phyloP scores from a whole-genome alignment of 2,113 vertebrate species.

The Chascanopsetta lugubris region DNA sequence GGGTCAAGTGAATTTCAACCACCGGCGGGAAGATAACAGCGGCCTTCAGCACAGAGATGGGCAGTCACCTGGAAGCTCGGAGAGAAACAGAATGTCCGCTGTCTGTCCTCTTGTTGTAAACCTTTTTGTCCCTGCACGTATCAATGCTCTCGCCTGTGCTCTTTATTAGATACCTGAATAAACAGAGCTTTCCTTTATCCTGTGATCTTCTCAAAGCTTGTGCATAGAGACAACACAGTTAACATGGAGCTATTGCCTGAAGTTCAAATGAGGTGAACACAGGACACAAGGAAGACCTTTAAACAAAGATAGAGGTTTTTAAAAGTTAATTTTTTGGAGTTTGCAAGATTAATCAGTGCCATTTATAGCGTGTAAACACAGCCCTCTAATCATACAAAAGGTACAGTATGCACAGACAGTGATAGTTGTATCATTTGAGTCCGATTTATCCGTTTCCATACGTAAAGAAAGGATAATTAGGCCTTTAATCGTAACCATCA shows the following conservation, averaged over 20 bases:
- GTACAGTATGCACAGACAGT: too few relatives aligned
- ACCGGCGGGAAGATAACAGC: conserved; percentile 20
- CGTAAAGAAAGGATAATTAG: neutral
- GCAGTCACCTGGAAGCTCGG: conserved; percentile 25
- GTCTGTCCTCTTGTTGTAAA: neutral
- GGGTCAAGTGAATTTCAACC: conserved; percentile 44
- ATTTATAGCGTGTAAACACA: too few relatives aligned
- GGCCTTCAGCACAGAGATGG: conserved; percentile 36
- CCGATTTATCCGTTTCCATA: neutral
- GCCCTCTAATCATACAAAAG: too few relatives aligned
- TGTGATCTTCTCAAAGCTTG: too few relatives aligned
- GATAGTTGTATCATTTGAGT: neutral
- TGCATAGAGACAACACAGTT: too few relatives aligned
- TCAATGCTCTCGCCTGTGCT: neutral
- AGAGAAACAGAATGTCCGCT: conserved; percentile 35
- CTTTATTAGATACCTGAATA: neutral
- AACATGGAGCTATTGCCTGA: too few relatives aligned
- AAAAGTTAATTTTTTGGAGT: too few relatives aligned
- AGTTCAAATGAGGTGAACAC: too few relatives aligned
- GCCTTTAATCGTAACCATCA: conserved; percentile 16
- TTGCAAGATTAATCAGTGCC: too few relatives aligned
- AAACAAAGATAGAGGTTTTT: too few relatives aligned
- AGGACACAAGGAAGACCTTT: neutral
- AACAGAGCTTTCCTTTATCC: too few relatives aligned
- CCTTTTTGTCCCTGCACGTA: conserved; percentile 18